Evolutionary conservation across 2,113 vertebrate genomes (phyloP).

Genomic region (Tragelaphus scriptus): DNA sequence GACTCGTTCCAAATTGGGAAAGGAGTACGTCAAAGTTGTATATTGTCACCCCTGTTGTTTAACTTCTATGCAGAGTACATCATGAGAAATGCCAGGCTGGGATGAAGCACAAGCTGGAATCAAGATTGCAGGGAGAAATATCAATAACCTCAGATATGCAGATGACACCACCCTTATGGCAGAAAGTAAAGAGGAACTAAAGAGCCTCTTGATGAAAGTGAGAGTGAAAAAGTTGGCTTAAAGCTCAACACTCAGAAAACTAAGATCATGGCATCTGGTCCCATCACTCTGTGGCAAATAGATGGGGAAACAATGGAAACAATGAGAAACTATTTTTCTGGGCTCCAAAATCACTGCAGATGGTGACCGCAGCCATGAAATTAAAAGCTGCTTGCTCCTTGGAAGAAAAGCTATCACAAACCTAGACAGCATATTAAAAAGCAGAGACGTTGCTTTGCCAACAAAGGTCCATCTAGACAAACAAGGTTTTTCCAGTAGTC

Average conservation of each 20-base stretch:
- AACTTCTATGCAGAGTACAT: neutral
- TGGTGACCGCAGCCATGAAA: neutral
- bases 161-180: neutral
- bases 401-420: neutral
- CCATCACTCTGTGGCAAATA: fast-evolving
- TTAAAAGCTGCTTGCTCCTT: neutral
- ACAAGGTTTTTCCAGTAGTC: neutral
- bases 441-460: neutral
- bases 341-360: neutral
- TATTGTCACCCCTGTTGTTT: neutral
- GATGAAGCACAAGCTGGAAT: neutral
- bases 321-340: neutral
- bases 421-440: neutral
- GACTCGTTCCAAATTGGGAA: neutral
- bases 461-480: neutral
- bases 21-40: neutral
- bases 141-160: neutral
- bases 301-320: neutral
- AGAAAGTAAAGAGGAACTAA: neutral
- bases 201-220: neutral
- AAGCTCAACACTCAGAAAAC: neutral
- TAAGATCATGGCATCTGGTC: neutral
- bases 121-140: neutral
- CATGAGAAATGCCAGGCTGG: neutral
- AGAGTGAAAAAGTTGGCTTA: neutral